Evolutionary conservation across 92 coral and sea anemone genomes (phyloP), one percentile per base, ranked within the genome.

Genomic region (Umimayanthus kanabou): DNA sequence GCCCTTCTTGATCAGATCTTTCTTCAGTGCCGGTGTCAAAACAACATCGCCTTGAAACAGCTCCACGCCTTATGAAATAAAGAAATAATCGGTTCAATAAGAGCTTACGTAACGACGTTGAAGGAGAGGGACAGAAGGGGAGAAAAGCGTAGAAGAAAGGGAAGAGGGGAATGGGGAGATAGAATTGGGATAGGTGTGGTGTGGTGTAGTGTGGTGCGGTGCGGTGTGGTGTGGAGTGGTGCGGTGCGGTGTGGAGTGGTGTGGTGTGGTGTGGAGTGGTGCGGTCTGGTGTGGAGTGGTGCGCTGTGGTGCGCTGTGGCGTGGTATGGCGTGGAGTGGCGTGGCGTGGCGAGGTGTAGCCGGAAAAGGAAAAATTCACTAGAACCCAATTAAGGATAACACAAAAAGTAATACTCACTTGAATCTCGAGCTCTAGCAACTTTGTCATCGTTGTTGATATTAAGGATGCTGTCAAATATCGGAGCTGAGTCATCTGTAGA

Each of bases 41-140:
- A 86, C 73, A 65, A 94, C 91, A 73, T 94, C 98, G 10, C 98
- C 98, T 73, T 94, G 94, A 77, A 90, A 93, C 37, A 94, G 85
- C 39, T 89, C 79, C 16, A 85, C 87, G 2, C 90, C 87, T 77
- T 45, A 88, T 79, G 88, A 40, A 16, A 47, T 61, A 25, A 78
- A 66, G 7, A 86, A 77, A 55, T 55, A 55, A 11, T 11, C 14
- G 20, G 64, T 55, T 55, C 64, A 55, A 11, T 11, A 55, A 55
- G 0, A 55, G 64, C 64, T 15, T 45, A 45, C 49, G 49, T 45
- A 45, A 9, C 49, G 9, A 45, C 49, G 49, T 45, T 2, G 9
- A 45, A 45, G 49, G 49, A 45, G 6, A 9, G 49, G 49, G 9
- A 45, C 6, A 9, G 49, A 45, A 45, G 49, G 9, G 49, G 9